Conservation (phyloP, 1,140 invertebrate species). For the Myzus persicae region DNA sequence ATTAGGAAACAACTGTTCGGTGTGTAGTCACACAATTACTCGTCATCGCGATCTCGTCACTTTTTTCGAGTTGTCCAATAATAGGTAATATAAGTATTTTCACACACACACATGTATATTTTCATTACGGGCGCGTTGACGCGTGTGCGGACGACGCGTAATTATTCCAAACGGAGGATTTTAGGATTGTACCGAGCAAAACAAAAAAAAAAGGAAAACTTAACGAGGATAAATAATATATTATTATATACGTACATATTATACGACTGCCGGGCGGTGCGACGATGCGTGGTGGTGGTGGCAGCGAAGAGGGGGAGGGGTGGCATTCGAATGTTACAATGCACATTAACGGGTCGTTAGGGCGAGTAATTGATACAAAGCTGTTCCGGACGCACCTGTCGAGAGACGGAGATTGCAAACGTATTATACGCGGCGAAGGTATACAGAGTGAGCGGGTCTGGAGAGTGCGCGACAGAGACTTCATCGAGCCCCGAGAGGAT, state of each 20-base stretch:
- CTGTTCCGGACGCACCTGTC: slow-evolving; percentile 50
- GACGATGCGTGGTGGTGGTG: neutral
- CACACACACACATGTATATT: neutral
- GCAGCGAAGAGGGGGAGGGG: neutral
- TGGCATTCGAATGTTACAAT: neutral
- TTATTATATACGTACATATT: neutral
- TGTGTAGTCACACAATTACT: too few species aligned
- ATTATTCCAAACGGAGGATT: neutral
- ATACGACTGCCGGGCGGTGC: neutral
- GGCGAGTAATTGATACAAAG: slow-evolving; percentile 45
- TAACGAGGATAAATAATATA: neutral
- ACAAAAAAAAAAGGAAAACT: neutral
- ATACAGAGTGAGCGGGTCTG: neutral
- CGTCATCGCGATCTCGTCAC: neutral
- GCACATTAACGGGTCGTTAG: slow-evolving; percentile 27
- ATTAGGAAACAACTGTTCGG: too few species aligned
- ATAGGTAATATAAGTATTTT: neutral
- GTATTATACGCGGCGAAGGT: neutral
- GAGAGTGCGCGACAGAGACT: neutral
- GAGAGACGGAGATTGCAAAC: neutral
- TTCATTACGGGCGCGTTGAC: neutral
- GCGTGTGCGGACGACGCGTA: neutral
- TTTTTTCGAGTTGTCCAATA: neutral
- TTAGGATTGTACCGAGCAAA: neutral
- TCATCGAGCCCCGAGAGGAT: neutral